These are phyloP conservation scores for Caenorhabditis uteleia DNA, from an alignment of 2,888 invertebrate genomes.

Conservation along the genomic window DNA sequence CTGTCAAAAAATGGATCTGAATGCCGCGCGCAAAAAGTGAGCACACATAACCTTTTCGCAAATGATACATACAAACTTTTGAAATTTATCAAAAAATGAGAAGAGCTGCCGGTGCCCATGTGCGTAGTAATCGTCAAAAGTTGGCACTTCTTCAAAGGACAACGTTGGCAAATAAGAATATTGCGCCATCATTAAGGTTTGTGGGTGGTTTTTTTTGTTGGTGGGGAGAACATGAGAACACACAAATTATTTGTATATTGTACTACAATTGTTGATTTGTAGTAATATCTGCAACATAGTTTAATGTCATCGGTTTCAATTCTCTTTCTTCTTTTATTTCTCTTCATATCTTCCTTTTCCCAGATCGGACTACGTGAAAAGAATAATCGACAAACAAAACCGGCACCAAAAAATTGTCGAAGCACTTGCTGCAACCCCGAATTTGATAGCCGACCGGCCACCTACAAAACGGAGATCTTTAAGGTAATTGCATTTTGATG, in stretches of 20 bases:
- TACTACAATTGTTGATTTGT: too few species aligned
- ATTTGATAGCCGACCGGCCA: slow-evolving; percentile 29
- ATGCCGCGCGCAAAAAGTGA: neutral
- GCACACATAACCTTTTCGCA: slow-evolving; percentile 18
- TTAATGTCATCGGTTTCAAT: neutral
- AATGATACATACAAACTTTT: neutral
- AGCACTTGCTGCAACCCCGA: slow-evolving; percentile 4
- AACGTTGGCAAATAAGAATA: slow-evolving; percentile 11
- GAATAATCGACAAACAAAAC: slow-evolving; percentile 6
- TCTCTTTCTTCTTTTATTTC: neutral
- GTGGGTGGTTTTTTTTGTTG: neutral
- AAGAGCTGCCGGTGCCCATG: slow-evolving; percentile 24
- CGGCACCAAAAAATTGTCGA: slow-evolving; percentile 4
- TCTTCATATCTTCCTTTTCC: too few species aligned
- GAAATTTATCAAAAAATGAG: slow-evolving; percentile 15
- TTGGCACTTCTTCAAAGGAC: slow-evolving; percentile 21
- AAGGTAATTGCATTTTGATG: neutral
- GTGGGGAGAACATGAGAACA: too few species aligned
- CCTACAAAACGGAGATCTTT: neutral
- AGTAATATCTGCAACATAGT: too few species aligned
- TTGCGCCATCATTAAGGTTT: slow-evolving; percentile 33
- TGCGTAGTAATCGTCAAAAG: slow-evolving; percentile 28
- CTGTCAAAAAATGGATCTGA: slow-evolving; percentile 9
- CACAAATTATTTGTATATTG: too few species aligned
- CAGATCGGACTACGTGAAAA: slow-evolving; percentile 23